Percentiles rank a stretch among this genome's conserved stretches.
Evolutionary conservation across 2,888 invertebrate genomes (phyloP).

Genomic region (Diadegma fenestrale): DNA sequence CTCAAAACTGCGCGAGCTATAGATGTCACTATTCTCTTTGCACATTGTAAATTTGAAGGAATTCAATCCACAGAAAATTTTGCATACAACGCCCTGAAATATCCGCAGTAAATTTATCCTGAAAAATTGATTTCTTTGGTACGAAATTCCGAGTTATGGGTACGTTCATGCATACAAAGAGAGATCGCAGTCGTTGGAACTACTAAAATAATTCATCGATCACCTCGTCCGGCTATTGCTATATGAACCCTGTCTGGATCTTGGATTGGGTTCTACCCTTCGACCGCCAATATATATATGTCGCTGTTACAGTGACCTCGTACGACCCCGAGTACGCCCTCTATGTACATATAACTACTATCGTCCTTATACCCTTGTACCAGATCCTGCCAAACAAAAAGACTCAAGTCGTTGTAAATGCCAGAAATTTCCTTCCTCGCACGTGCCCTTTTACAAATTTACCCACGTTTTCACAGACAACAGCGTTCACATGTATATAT

Average conservation of each 20-base stretch:
- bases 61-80: no score
- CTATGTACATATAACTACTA: background rate
- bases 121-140: background rate
- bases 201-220: slow-evolving; percentile 41
- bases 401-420: background rate
- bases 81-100: no score
- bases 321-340: slow-evolving; percentile 48
- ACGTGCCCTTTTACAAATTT: slow-evolving; percentile 5
- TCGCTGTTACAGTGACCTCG: slow-evolving; percentile 60
- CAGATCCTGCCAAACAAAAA: background rate
- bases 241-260: slow-evolving; percentile 44
- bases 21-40: no score
- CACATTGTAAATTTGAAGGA: no score
- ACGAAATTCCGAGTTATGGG: slow-evolving; percentile 12
- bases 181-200: background rate
- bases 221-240: slow-evolving; percentile 12
- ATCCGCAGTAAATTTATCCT: background rate
- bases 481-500: no score
- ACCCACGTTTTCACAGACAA: background rate
- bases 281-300: slow-evolving; percentile 37
- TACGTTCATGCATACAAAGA: slow-evolving; percentile 5
- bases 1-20: no score
- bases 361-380: background rate
- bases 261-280: slow-evolving; percentile 32
- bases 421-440: background rate